Evolutionary conservation across 2,888 invertebrate genomes (phyloP).

Genomic region (Lasius platythorax): DNA sequence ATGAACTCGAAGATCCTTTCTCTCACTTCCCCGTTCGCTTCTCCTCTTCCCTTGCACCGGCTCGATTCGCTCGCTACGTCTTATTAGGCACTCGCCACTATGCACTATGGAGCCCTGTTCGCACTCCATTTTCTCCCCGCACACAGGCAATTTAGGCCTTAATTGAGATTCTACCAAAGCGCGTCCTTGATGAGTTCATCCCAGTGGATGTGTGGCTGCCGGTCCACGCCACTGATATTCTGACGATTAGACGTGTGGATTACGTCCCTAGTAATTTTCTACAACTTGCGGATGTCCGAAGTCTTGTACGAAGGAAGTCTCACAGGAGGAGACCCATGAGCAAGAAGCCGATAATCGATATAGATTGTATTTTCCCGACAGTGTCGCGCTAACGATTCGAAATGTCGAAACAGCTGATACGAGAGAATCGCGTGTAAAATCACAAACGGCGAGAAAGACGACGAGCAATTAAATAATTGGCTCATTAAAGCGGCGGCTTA

Average conservation of each 20-base stretch:
- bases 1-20: conserved; percentile 69
- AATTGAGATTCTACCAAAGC: conserved; percentile 76
- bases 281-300: conserved; percentile 8
- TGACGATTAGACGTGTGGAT: conserved; percentile 4
- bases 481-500: conserved; percentile 75
- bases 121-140: conserved; percentile 70
- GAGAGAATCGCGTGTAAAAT: conserved; percentile 9
- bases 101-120: conserved; percentile 63
- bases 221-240: conserved; percentile 38
- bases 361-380: background rate
- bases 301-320: background rate
- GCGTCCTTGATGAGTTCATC: conserved; percentile 76
- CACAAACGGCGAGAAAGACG: conserved; percentile 35
- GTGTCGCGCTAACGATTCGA: background rate
- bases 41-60: conserved; percentile 22
- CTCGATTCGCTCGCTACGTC: conserved; percentile 13
- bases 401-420: background rate
- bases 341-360: background rate
- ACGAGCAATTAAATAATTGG: conserved; percentile 80
- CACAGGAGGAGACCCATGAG: background rate
- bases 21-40: conserved; percentile 49
- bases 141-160: conserved; percentile 70
- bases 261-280: conserved; percentile 25
- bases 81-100: conserved; percentile 36
- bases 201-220: conserved; percentile 11